A percentile compares a stretch with the other conserved stretches of the same genome.
These are phyloP conservation scores for Nipponacmea schrenckii DNA, from an alignment of 2,888 invertebrate species.

Conservation along the genomic window DNA sequence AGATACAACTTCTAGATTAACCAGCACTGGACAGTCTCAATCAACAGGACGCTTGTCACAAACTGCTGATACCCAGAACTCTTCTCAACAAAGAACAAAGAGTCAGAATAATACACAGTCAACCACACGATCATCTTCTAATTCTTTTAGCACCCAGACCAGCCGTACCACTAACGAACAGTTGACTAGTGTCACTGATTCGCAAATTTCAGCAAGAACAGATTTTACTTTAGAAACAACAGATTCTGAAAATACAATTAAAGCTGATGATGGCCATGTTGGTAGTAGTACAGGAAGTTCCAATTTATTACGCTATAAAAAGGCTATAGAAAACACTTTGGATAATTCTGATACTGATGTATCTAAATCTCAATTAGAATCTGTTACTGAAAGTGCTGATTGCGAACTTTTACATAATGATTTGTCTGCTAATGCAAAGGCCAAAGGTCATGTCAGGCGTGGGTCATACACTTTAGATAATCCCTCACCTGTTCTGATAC, in stretches of 20 bases:
- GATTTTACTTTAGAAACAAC: slow-evolving; percentile 13
- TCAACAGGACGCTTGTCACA: not conserved
- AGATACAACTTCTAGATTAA: not conserved
- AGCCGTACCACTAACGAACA: not conserved
- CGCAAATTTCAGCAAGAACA: slow-evolving; percentile 7
- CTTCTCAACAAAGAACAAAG: not conserved
- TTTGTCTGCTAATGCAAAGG: not conserved
- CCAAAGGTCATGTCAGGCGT: slow-evolving; percentile 72
- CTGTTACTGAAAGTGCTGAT: slow-evolving; percentile 12
- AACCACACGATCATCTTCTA: not conserved
- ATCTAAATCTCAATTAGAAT: slow-evolving; percentile 7
- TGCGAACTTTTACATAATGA: not conserved
- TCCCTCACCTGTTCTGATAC: slow-evolving; percentile 78
- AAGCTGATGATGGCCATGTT: not conserved
- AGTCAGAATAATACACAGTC: not conserved
- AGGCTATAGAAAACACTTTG: slow-evolving; percentile 4
- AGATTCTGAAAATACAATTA: slow-evolving; percentile 11
- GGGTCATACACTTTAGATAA: slow-evolving; percentile 82
- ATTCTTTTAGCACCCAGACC: not conserved
- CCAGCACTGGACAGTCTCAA: not conserved
- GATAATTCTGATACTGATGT: slow-evolving; percentile 13
- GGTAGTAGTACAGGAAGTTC: not conserved
- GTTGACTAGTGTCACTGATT: not conserved
- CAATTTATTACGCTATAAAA: not conserved
- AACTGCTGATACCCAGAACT: not conserved